Conservation (phyloP, 92 coral and sea anemone species). For the Siderastrea siderea region DNA sequence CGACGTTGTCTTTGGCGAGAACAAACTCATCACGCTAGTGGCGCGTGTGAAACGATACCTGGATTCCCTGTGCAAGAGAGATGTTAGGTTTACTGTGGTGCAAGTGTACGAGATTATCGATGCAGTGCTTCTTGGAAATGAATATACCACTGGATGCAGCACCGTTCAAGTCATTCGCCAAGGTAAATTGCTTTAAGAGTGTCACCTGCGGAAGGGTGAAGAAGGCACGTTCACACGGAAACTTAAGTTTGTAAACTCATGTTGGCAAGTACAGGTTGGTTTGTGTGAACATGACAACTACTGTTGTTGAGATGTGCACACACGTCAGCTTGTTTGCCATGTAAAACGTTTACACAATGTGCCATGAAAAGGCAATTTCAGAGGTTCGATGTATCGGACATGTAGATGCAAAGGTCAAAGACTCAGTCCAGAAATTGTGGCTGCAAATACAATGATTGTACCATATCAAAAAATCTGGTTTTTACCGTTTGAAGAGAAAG, state of each 20-base stretch:
- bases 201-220: neutral
- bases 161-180: conserved; percentile 56
- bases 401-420: too few relatives aligned
- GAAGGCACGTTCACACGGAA: neutral
- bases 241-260: neutral
- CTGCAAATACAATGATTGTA: too few relatives aligned
- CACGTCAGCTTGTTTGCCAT: too few relatives aligned
- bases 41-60: conserved; percentile 66
- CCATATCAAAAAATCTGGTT: too few relatives aligned
- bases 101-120: conserved; percentile 64
- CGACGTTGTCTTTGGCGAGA: conserved; percentile 69
- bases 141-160: conserved; percentile 49
- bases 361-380: too few relatives aligned
- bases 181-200: conserved; percentile 37
- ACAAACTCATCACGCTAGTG: conserved; percentile 46
- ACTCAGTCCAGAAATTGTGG: too few relatives aligned
- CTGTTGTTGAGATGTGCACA: too few relatives aligned
- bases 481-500: too few relatives aligned
- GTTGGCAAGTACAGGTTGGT: too few relatives aligned
- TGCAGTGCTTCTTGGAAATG: conserved; percentile 77
- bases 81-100: conserved; percentile 58
- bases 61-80: conserved; percentile 68
- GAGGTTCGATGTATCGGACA: too few relatives aligned
- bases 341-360: too few relatives aligned
- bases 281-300: too few relatives aligned